Evolutionary conservation across 2,797 vertebrate genomes (phyloP).

Genomic region (Carcharodon carcharias): DNA sequence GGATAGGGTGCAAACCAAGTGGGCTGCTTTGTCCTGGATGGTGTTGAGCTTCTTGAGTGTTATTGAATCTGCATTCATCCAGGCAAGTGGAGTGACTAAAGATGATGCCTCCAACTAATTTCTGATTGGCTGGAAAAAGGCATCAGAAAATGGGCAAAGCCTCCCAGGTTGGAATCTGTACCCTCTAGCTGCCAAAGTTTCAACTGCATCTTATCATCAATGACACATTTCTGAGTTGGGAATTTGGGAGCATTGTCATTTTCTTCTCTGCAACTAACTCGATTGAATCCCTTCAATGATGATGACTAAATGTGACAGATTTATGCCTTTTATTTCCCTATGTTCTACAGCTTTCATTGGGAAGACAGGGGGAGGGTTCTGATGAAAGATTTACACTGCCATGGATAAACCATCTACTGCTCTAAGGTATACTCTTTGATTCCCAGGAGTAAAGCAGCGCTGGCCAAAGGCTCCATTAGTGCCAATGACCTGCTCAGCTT

Average conservation of each 20-base stretch:
- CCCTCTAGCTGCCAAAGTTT: too few species aligned
- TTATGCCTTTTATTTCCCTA: not conserved
- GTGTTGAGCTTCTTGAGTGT: not conserved
- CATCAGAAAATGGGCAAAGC: not conserved
- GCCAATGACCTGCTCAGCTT: constrained; percentile 66
- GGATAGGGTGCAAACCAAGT: not conserved
- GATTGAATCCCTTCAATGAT: not conserved
- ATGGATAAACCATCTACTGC: not conserved
- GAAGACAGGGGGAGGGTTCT: not conserved
- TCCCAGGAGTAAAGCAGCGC: constrained; percentile 58
- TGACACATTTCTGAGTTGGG: not conserved
- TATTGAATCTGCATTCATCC: not conserved
- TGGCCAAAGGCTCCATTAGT: constrained; percentile 57
- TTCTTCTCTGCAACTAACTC: not conserved
- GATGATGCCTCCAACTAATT: not conserved
- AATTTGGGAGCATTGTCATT: not conserved
- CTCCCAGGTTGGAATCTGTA: not conserved
- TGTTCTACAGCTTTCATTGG: not conserved
- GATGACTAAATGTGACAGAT: not conserved
- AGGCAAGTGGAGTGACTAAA: not conserved
- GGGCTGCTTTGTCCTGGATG: not conserved
- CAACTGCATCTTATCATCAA: not conserved
- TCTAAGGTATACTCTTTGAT: not conserved
- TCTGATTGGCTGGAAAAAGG: not conserved
- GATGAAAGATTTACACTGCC: not conserved